phyloP scores from a whole-genome alignment of 2,113 vertebrate species.

The Protomyctophum bolini region DNA sequence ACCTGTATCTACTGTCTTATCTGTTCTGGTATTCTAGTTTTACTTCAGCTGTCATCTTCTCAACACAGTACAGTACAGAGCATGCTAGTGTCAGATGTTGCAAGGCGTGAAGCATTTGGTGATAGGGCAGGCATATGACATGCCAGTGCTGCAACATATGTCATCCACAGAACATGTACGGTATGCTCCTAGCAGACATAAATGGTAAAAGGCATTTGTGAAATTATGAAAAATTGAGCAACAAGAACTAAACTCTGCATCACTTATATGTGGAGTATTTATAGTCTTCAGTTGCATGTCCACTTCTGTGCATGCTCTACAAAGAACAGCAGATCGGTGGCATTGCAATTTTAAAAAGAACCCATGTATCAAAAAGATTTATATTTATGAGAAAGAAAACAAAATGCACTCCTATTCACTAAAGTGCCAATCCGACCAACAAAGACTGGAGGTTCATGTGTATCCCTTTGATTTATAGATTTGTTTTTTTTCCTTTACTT shows the following conservation, averaged over 20 bases:
- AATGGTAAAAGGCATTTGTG: conserved; percentile 18
- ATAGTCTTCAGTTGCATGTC: conserved; percentile 45
- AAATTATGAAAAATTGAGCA: conserved; percentile 49
- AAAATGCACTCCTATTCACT: conserved; percentile 83
- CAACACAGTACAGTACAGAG: background rate
- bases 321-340: conserved; percentile 51
- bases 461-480: conserved; percentile 73
- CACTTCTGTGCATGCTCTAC: conserved; percentile 42
- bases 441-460: conserved; percentile 79
- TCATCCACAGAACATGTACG: conserved; percentile 57
- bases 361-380: conserved; percentile 57
- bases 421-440: conserved; percentile 86
- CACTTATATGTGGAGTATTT: conserved; percentile 45
- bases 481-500: conserved; percentile 62
- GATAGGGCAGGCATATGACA: background rate
- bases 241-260: conserved; percentile 45
- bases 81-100: background rate
- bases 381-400: conserved; percentile 50
- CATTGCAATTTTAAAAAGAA: conserved; percentile 29
- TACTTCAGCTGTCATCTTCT: background rate
- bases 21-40: conserved; percentile 16
- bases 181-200: conserved; percentile 35
- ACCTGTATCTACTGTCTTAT: background rate
- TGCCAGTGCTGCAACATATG: background rate
- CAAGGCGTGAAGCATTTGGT: background rate